phyloP scores from a whole-genome alignment of 2,888 invertebrate genomes.

The Troides oblongomaculatus region DNA sequence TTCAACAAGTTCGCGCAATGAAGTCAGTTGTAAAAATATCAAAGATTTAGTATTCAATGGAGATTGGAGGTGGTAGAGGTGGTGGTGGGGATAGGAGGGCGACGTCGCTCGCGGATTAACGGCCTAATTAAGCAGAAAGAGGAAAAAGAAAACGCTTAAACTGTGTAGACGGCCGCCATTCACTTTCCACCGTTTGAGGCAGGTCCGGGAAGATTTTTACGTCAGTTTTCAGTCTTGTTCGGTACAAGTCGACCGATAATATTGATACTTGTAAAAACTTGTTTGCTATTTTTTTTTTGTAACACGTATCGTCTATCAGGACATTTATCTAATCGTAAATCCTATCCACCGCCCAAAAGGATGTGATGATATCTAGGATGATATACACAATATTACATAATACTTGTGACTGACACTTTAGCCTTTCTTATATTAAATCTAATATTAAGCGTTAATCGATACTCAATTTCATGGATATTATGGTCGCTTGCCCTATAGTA shows the following conservation, averaged over 20 bases:
- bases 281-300: neutral
- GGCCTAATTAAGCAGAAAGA: constrained; percentile 68
- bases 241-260: constrained; percentile 32
- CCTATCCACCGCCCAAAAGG: no score
- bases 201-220: constrained; percentile 77
- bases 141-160: constrained; percentile 52
- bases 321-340: no score
- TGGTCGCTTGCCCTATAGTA: no score
- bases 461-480: no score
- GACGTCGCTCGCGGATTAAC: constrained; percentile 53
- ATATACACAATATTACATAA: no score
- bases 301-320: neutral
- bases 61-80: constrained; percentile 35
- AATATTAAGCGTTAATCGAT: no score
- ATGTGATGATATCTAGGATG: no score
- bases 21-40: constrained; percentile 36
- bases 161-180: constrained; percentile 47
- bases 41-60: constrained; percentile 42
- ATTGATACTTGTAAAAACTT: constrained; percentile 1
- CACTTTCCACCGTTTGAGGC: constrained; percentile 62
- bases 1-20: constrained; percentile 36
- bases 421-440: no score
- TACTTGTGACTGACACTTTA: no score
- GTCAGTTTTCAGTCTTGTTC: constrained; percentile 72
- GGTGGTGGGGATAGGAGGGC: neutral